Conservation (phyloP, 2,888 invertebrate genomes). For the Quadroppia sp. region DNA sequence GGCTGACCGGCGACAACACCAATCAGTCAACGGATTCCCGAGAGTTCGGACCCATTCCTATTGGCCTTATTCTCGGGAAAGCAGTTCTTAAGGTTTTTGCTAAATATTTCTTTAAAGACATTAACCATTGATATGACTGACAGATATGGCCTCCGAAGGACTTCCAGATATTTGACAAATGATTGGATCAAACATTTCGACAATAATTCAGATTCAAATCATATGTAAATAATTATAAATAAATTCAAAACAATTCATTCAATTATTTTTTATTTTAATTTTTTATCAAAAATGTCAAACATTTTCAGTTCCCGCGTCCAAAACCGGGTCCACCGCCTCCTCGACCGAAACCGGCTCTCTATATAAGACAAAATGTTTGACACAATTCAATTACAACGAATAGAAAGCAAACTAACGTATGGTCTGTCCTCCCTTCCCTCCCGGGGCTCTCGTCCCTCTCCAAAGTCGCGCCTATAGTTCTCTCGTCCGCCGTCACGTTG, state of each 20-base stretch:
- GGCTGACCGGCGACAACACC: conserved; percentile 87
- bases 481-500: conserved; percentile 37
- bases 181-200: background rate
- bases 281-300: background rate
- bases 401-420: background rate
- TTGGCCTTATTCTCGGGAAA: conserved; percentile 73
- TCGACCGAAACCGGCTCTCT: conserved; percentile 30
- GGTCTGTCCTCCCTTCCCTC: conserved; percentile 23
- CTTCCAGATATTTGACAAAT: background rate
- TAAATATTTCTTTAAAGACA: background rate
- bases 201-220: background rate
- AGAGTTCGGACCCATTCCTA: conserved; percentile 79
- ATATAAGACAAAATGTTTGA: background rate
- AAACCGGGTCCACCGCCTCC: conserved; percentile 36
- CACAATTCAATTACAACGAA: background rate
- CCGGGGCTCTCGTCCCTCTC: background rate
- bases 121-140: background rate
- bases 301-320: conserved; percentile 38
- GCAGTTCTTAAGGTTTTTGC: conserved; percentile 54
- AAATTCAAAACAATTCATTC: background rate
- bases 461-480: conserved; percentile 38
- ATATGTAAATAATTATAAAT: background rate
- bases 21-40: conserved; percentile 80
- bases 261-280: conserved; percentile 4
- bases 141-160: conserved; percentile 3